Base-by-base conservation (phyloP, 2,797 vertebrate genomes). In the Alfaro cultratus region DNA sequence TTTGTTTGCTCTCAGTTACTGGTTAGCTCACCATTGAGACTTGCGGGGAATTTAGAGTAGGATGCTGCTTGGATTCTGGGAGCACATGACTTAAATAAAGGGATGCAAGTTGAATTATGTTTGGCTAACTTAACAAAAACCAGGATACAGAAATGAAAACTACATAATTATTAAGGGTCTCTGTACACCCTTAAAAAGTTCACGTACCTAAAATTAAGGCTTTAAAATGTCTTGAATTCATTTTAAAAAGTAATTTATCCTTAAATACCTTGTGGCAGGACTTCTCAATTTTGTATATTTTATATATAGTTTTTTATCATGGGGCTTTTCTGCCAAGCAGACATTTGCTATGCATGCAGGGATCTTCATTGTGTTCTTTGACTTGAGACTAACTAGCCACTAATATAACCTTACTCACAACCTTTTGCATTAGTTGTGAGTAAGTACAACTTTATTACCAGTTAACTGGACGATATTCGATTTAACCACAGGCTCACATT, bases 21-120 rank as follows among this genome's bases (percentile, higher is more conserved):
- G 80, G 74, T 77, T 79, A 81, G 83, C 87, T 95, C 90, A 92
- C 88, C 87, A 62, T 43, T 70, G 77, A 87, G 81, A 87, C 86
- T 89, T 80, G 83, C 74, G 7, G 80, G 74, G 92, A 94, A 94
- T 95, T 88, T 55, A 74, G 86, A 91, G 91, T 93, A 90, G 93
- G 94, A 87, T 10, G 90, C 80, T 60, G 51, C 72, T 88, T 88
- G 86, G 81, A 88, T 80, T 47, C 86, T 64, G 75, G n/a, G 36
- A 86, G 85, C 78, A 36, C 73, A 85, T 78, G 77, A 87, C 82
- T 77, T 47, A 77, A 77, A 60, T 47, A 57, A 78, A 67, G 85
- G 74, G 82, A 78, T 71, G 73, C 41, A 78, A 55, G 51, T 53
- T 53, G 51, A 23, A 75, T 64, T 84, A 81, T n/a, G 87, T 82